Evolutionary conservation across 2,113 vertebrate species (phyloP), one percentile per base, ranked within the genome.

Genomic region (Eolophus roseicapilla): DNA sequence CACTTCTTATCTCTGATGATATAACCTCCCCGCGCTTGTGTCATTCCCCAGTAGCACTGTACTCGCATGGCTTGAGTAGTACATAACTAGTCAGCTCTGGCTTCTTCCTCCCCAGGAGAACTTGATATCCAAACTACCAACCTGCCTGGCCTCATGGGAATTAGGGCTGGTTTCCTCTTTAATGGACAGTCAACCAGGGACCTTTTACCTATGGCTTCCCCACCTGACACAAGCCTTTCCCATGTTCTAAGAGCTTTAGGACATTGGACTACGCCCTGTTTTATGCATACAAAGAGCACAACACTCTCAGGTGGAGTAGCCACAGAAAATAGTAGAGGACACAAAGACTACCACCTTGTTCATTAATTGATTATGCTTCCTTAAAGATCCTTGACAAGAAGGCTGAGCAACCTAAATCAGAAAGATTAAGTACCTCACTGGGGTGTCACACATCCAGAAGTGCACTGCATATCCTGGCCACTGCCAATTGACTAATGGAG

Each of bases 11-110:
- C n/a, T 63, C 33, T 71, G 63, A 17, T 87, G 41, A 16, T 25
- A 57, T 1, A 18, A 37, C 3, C 35, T 41, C 46, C 3, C 16
- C 20, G 5, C 43, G 23, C 28, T 27, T 16, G 4, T 17, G 17
- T 27, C 39, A 31, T 9, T 80, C 11, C 6, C 14, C 7, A 17
- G 21, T 13, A 50, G 0, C 0, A 63, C 19, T 31, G 12, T 13
- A 24, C 33, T 25, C 46, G 12, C 29, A 18, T 1, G 5, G 18
- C 17, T 71, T 37, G 8, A 67, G 39, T 10, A 31, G 2, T 13
- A 28, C 17, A 4, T 37, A 70, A 6, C 9, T 43, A 8, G 13
- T 55, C 23, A 50, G 3, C 10, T 67, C 41, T 71, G n/a, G 17
- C 10, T 67, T 49, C 23, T 49, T 46, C 27, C 9, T 5, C 9